Evolutionary conservation across 2,888 invertebrate species (phyloP), one percentile per base, ranked within the genome.

Genomic region (Linnaemya vulpina): DNA sequence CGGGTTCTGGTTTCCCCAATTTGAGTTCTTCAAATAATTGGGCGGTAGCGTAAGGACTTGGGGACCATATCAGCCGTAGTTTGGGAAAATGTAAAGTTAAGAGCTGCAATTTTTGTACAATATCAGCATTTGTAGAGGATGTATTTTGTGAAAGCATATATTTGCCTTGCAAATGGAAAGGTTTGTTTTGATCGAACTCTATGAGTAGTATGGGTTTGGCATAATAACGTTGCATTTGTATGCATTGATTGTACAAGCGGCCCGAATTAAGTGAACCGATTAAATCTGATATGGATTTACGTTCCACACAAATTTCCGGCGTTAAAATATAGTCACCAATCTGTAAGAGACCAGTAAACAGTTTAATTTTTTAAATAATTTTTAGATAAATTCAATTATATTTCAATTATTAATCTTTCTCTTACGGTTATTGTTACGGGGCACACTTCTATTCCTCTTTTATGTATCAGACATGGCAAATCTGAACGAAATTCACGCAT

Each of bases 401-500:
- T n/a, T n/a, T n/a, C n/a, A n/a, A 4, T 40, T 30, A 40, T 13
- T 1, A 46, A 35, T 8, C 0, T 11, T 25, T 10, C 2, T 11
- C 76, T 71, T 84, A 95, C 96, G 89, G 95, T 94, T 62, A 98
- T 94, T n/a, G 97, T 97, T 1, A 97, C 93, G 0, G 98, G 98
- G 87, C 98, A 95, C 71, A 99, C 96, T 90, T 97, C 97, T 82
- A 99, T 96, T 9, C 98, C 98, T 75, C 97, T 95, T 90, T 96
- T 96, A 91, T 99, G 98, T 80, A 99, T 95, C 65, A 99, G 93
- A 2, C 98, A 96, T 0, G 99, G 99, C 68, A 99, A 93, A 92
- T 99, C 99, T 76, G 98, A 98, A 51, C 99, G 95, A 91, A 99
- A 99, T 93, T 99, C 99, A 88, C 99, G 94, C 96, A 99, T 98